These are phyloP conservation scores for Halictus rubicundus DNA, from an alignment of 1,140 invertebrate genomes.

Conservation along the genomic window DNA sequence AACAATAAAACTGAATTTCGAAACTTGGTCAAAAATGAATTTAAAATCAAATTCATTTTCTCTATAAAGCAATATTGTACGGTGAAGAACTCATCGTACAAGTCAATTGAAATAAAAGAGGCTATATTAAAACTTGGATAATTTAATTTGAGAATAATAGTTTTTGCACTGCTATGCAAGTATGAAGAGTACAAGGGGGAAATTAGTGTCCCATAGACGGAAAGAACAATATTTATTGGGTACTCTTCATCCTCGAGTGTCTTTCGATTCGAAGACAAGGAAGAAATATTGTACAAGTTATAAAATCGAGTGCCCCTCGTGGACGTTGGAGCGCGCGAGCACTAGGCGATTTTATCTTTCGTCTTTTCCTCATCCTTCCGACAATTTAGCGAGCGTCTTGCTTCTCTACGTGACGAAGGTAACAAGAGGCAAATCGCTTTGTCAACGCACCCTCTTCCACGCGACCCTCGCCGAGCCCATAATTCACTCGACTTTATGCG, in stretches of 20 bases:
- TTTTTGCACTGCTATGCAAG: too few relatives aligned
- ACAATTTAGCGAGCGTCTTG: slow-evolving; percentile 52
- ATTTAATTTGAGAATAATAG: too few relatives aligned
- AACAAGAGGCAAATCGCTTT: slow-evolving; percentile 66
- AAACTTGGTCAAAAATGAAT: too few relatives aligned
- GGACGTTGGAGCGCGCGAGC: background rate
- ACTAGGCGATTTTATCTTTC: slow-evolving; percentile 13
- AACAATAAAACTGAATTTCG: too few relatives aligned
- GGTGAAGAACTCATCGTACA: too few relatives aligned
- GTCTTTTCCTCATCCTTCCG: slow-evolving; percentile 36
- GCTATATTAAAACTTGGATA: too few relatives aligned
- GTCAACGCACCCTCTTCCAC: slow-evolving; percentile 54
- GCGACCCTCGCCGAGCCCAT: slow-evolving; percentile 15
- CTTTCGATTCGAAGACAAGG: background rate
- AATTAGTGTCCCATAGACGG: too few relatives aligned
- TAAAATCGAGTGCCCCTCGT: slow-evolving; percentile 31
- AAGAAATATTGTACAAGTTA: background rate
- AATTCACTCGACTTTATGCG: slow-evolving; percentile 50
- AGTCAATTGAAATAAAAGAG: too few relatives aligned
- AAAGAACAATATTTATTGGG: too few relatives aligned
- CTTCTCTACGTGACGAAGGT: slow-evolving; percentile 59
- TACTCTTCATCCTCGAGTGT: background rate
- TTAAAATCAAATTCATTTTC: too few relatives aligned
- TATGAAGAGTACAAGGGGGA: too few relatives aligned
- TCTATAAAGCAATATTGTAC: too few relatives aligned